These are phyloP conservation scores for Agrochola circellaris DNA, from an alignment of 2,888 invertebrate species.

Conservation along the genomic window DNA sequence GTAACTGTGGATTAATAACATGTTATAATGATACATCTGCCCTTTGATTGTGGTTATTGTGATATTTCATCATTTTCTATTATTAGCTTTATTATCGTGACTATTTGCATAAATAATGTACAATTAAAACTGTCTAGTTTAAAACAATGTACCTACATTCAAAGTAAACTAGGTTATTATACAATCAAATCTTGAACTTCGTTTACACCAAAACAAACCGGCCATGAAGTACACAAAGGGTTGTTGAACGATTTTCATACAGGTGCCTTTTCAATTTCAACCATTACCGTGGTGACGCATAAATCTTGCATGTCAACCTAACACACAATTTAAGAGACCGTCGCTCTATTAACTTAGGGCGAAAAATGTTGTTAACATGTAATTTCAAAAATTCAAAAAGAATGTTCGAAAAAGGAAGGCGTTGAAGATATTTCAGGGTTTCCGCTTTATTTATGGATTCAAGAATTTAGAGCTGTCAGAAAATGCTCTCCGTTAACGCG, in stretches of 20 bases:
- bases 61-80: not conserved
- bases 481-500: not conserved
- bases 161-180: not conserved
- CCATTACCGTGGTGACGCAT: slow-evolving; percentile 69
- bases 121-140: not conserved
- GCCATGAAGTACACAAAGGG: slow-evolving; percentile 49
- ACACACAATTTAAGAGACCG: slow-evolving; percentile 73
- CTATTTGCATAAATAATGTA: too few relatives aligned
- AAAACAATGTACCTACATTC: not conserved
- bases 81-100: not conserved
- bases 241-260: slow-evolving; percentile 65
- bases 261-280: slow-evolving; percentile 71
- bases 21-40: not conserved
- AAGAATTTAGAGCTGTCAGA: slow-evolving; percentile 2
- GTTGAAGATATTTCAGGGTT: not conserved
- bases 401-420: slow-evolving; percentile 1
- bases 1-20: not conserved
- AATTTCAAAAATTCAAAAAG: slow-evolving; percentile 6
- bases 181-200: not conserved
- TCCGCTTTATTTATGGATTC: not conserved
- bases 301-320: slow-evolving; percentile 72
- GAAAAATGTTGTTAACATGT: slow-evolving; percentile 41
- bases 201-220: slow-evolving; percentile 5
- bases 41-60: not conserved
- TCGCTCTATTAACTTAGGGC: slow-evolving; percentile 70